phyloP scores from a whole-genome alignment of 2,113 vertebrate genomes.

The Aegotheles bennettii region DNA sequence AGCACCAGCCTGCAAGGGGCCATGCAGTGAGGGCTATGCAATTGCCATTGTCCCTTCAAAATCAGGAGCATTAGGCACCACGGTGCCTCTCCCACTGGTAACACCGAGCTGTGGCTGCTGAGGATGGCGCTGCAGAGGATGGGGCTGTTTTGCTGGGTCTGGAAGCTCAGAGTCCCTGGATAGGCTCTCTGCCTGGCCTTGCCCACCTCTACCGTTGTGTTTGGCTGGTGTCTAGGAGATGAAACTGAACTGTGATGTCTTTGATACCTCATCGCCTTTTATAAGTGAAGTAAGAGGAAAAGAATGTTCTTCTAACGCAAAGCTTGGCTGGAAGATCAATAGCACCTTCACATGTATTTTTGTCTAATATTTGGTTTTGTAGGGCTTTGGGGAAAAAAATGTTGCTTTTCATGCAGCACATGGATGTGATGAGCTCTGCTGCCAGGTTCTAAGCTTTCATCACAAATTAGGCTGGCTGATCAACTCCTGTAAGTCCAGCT shows the following conservation, averaged over 20 bases:
- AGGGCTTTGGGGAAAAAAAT: constrained; percentile 29
- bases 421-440: not conserved
- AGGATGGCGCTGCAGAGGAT: not conserved
- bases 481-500: not conserved
- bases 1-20: not conserved
- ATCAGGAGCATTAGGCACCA: not conserved
- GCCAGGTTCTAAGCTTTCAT: not conserved
- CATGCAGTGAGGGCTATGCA: not conserved
- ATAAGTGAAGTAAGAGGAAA: not conserved
- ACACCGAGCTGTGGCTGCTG: not conserved
- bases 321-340: constrained; percentile 47
- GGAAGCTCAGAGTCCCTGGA: not conserved
- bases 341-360: constrained; percentile 45
- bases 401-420: constrained; percentile 30
- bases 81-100: not conserved
- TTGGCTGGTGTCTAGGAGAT: not conserved
- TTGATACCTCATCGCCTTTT: constrained; percentile 22
- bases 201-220: not conserved
- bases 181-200: not conserved
- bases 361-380: constrained; percentile 53
- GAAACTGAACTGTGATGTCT: not conserved
- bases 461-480: not conserved
- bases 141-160: not conserved
- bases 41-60: not conserved
- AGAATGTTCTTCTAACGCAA: not conserved